phyloP scores from a whole-genome alignment of 2,113 vertebrate genomes.

The Asarcornis scutulata region DNA sequence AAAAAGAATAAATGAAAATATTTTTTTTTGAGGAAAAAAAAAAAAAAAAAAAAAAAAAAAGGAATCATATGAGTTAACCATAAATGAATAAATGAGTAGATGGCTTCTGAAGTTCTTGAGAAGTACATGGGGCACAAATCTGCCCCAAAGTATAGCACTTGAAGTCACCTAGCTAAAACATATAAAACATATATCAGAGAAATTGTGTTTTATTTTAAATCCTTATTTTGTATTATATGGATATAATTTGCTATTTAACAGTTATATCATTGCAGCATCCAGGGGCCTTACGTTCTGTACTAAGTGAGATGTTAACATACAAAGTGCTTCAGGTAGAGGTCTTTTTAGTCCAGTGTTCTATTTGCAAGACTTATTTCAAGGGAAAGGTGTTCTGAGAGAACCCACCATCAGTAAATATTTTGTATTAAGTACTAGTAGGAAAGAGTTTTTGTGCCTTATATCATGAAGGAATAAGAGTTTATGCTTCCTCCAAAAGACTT shows the following conservation, averaged over 20 bases:
- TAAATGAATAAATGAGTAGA: neutral
- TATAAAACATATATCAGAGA: neutral
- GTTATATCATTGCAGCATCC: neutral
- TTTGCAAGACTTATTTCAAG: neutral
- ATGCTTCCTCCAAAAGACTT: neutral
- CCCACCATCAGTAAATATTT: neutral
- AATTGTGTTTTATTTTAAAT: neutral
- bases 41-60: neutral
- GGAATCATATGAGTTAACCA: rapidly evolving
- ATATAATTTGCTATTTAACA: neutral
- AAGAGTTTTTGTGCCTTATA: neutral
- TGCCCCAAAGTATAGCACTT: neutral
- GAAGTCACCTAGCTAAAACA: neutral
- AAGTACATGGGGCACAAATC: neutral
- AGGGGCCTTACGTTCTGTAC: neutral
- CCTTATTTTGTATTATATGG: neutral
- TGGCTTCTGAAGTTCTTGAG: neutral
- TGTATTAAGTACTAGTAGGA: neutral
- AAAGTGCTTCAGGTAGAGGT: neutral
- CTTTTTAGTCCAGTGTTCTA: neutral
- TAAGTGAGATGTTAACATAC: neutral
- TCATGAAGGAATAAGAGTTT: neutral
- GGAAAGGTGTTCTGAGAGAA: neutral
- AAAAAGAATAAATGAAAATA: too few species aligned
- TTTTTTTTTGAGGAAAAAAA: neutral